phyloP scores from a whole-genome alignment of 1,140 invertebrate genomes.

The Oryctes rhinoceros region DNA sequence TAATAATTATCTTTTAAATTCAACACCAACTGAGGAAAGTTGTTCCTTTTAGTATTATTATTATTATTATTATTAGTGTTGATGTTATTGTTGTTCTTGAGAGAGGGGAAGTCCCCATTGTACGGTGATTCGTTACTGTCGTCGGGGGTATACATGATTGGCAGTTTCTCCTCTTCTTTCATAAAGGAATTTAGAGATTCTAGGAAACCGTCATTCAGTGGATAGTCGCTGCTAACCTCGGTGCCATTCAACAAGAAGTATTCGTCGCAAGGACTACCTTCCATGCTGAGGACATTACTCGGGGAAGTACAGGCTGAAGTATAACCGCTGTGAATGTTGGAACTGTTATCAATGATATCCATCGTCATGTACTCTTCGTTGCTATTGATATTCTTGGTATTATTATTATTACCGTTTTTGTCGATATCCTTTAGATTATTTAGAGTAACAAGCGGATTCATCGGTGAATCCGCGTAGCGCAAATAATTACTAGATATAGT shows the following conservation, averaged over 20 bases:
- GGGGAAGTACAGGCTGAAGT: not conserved
- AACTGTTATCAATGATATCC: not conserved
- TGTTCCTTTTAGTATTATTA: not conserved
- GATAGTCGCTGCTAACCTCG: not conserved
- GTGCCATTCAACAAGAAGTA: not conserved
- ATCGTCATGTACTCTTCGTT: not conserved
- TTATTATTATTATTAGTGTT: not conserved
- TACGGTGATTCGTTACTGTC: not conserved
- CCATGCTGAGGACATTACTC: conserved; percentile 1
- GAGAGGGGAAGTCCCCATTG: not conserved
- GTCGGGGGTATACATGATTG: not conserved
- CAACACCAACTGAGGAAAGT: not conserved
- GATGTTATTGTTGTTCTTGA: not conserved
- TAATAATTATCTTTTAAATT: not conserved
- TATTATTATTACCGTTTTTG: not conserved
- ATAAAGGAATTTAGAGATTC: not conserved
- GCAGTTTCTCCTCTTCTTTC: not conserved
- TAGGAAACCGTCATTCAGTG: not conserved
- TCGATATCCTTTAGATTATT: conserved; percentile 1
- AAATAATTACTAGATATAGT: not conserved
- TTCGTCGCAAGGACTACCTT: not conserved
- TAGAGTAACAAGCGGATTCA: not conserved
- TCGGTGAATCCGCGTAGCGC: not conserved
- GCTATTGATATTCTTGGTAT: not conserved
- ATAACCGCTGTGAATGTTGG: not conserved